Conservation (phyloP, 37 sponge, comb jelly and placozoan genomes). For the Hexactinellida sp. region DNA sequence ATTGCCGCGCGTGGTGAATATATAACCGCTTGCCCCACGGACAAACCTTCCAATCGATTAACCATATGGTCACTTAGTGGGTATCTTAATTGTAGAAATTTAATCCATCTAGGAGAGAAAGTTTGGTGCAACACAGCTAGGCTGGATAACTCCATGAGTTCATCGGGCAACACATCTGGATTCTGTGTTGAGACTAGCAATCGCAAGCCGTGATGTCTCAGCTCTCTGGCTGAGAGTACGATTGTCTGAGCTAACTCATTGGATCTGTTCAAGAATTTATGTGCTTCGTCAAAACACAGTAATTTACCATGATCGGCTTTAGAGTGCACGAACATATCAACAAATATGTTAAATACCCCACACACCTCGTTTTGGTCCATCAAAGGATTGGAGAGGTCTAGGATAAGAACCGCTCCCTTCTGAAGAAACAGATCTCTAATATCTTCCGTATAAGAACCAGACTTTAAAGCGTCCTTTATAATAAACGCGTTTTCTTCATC, state of each 20-base stretch:
- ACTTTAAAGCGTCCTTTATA: background rate
- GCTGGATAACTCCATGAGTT: background rate
- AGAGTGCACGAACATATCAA: background rate
- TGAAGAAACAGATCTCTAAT: background rate
- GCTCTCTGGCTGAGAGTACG: background rate
- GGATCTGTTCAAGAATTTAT: background rate
- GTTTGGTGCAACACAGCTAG: background rate
- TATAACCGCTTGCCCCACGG: background rate
- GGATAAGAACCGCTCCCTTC: background rate
- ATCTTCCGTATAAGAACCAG: background rate
- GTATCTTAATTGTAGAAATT: background rate
- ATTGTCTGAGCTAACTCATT: background rate
- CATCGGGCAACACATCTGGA: background rate
- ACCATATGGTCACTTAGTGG: background rate
- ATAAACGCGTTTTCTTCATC: background rate
- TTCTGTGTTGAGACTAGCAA: background rate
- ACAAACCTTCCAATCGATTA: background rate
- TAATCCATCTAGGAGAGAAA: conserved; percentile 2
- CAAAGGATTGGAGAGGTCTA: background rate
- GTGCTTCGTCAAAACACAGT: conserved; percentile 9
- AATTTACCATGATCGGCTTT: background rate
- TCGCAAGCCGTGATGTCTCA: background rate
- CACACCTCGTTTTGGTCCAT: background rate
- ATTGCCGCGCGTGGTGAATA: background rate
- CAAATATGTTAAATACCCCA: background rate